Conservation (phyloP, 2,113 vertebrate species). For the Grus americana region DNA sequence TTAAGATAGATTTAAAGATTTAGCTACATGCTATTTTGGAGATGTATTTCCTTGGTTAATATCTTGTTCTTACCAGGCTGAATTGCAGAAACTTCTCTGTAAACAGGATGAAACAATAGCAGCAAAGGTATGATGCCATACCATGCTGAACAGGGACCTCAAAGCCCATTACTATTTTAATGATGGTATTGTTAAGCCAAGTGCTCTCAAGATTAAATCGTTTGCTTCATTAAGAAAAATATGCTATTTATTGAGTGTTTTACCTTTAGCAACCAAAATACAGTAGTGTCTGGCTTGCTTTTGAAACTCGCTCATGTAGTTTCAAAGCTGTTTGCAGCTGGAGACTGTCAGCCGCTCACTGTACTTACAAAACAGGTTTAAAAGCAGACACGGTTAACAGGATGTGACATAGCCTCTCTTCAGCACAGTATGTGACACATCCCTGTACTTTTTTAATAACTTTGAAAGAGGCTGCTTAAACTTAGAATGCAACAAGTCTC, state of each 20-base stretch:
- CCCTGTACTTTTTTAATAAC: neutral
- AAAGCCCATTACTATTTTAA: constrained; percentile 20
- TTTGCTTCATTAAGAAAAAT: constrained; percentile 41
- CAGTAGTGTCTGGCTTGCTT: neutral
- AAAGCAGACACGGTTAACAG: constrained; percentile 49
- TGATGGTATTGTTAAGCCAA: constrained; percentile 35
- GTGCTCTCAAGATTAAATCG: constrained; percentile 3
- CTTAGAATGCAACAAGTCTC: neutral
- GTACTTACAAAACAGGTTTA: constrained; percentile 71
- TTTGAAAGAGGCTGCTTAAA: neutral
- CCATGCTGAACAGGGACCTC: constrained; percentile 34
- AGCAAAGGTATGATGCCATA: constrained; percentile 26
- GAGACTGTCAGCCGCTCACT: constrained; percentile 40
- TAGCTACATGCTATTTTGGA: neutral
- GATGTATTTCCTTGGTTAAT: neutral
- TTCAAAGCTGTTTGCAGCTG: constrained; percentile 59
- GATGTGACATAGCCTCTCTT: constrained; percentile 49
- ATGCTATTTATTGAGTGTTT: neutral
- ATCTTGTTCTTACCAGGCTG: neutral
- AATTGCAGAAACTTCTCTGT: neutral
- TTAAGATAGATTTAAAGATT: neutral
- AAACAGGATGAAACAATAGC: constrained; percentile 6
- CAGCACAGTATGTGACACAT: constrained; percentile 11
- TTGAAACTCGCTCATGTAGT: neutral
- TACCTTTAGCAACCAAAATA: constrained; percentile 31